Evolutionary conservation across 2,113 vertebrate genomes (phyloP).

Genomic region (Corynorhinus townsendii): DNA sequence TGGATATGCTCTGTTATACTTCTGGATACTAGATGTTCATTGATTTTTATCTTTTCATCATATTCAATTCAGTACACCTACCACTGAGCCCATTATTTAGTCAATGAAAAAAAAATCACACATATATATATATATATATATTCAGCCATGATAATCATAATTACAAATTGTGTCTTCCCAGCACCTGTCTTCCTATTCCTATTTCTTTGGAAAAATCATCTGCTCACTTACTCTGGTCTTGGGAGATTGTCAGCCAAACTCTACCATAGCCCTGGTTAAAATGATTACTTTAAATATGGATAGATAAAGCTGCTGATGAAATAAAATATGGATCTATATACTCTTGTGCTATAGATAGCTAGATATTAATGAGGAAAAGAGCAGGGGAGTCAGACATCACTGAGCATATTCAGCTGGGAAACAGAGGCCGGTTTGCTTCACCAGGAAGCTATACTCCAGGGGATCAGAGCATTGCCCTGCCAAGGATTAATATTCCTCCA

Average conservation of each 20-base stretch:
- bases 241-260: not conserved
- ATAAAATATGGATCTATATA: not conserved
- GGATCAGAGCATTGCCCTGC: not conserved
- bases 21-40: not conserved
- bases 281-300: not conserved
- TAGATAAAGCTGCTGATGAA: not conserved
- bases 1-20: not conserved
- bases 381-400: not conserved
- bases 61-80: not conserved
- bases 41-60: not conserved
- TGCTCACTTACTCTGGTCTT: not conserved
- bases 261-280: not conserved
- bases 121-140: too few species aligned
- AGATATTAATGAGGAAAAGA: not conserved
- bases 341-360: not conserved
- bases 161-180: not conserved
- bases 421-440: not conserved
- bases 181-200: not conserved
- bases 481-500: not conserved
- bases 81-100: not conserved
- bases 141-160: not conserved
- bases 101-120: not conserved
- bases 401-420: not conserved
- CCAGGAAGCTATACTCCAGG: not conserved
- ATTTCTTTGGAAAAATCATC: not conserved